These are phyloP conservation scores for Lepidonotus clava DNA, from an alignment of 2,888 invertebrate genomes.

Conservation along the genomic window DNA sequence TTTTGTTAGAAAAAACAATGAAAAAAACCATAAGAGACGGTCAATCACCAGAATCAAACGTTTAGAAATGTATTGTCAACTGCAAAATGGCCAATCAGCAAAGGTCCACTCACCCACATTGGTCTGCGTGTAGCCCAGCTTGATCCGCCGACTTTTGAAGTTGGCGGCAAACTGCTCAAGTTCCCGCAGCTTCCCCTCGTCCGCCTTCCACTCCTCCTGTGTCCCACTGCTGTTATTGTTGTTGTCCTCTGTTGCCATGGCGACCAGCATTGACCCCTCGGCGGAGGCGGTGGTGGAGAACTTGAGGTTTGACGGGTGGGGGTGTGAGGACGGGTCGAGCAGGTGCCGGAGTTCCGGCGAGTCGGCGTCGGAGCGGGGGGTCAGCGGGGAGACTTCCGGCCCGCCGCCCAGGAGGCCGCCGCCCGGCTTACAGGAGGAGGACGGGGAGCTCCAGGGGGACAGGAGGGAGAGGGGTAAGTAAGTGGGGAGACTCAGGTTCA, in stretches of 20 bases:
- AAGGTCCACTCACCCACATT: constrained; percentile 88
- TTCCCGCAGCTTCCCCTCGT: constrained; percentile 82
- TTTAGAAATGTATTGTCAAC: too few relatives aligned
- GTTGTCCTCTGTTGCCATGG: neutral
- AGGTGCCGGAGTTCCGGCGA: constrained; percentile 40
- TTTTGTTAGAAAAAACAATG: too few relatives aligned
- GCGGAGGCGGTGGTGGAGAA: neutral
- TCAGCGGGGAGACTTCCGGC: neutral
- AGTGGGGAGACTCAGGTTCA: constrained; percentile 28
- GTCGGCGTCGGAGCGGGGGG: neutral
- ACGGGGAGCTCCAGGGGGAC: neutral
- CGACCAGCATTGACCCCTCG: neutral
- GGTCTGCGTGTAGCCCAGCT: constrained; percentile 97
- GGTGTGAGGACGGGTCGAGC: neutral
- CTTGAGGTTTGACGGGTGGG: neutral
- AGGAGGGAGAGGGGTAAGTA: constrained; percentile 44
- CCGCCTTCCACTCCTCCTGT: constrained; percentile 41
- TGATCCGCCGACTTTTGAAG: constrained; percentile 98
- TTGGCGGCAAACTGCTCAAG: constrained; percentile 98
- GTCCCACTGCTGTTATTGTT: neutral
- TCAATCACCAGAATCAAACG: too few relatives aligned
- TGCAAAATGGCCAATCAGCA: neutral
- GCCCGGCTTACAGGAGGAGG: neutral
- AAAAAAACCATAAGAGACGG: too few relatives aligned
- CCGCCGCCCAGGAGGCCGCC: constrained; percentile 31